Evolutionary conservation across 2,113 vertebrate genomes (phyloP).

Genomic region (Atractosteus spatula): DNA sequence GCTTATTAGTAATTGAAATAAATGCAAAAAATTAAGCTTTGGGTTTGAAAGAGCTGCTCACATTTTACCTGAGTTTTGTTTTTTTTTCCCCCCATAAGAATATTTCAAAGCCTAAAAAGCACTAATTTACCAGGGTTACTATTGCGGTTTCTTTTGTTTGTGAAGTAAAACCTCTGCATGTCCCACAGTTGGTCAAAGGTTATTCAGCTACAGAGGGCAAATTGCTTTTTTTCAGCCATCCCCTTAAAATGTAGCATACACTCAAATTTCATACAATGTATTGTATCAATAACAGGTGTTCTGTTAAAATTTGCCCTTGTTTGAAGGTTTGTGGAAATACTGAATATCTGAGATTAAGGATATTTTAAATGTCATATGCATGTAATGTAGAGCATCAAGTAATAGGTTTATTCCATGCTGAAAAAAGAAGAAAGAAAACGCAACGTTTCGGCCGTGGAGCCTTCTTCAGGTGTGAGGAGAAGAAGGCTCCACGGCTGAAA

Average conservation of each 20-base stretch:
- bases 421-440: no score
- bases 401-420: no score
- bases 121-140: constrained; percentile 63
- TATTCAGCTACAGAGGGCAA: constrained; percentile 24
- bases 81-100: constrained; percentile 46
- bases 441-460: no score
- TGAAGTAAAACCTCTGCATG: constrained; percentile 63
- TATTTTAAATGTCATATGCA: not conserved
- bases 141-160: constrained; percentile 57
- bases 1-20: no score
- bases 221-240: not conserved
- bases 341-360: not conserved
- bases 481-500: no score
- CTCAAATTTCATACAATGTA: constrained; percentile 7
- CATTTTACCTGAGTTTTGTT: no score
- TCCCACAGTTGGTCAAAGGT: constrained; percentile 62
- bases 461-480: no score
- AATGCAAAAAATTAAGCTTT: no score
- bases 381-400: not conserved
- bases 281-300: not conserved
- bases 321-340: not conserved
- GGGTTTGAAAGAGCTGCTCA: no score
- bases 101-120: constrained; percentile 48
- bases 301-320: not conserved
- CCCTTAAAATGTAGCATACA: constrained; percentile 35